Evolutionary conservation across 1,140 invertebrate species (phyloP), one percentile per base, ranked within the genome.

Genomic region (Tetramorium parvispinum): DNA sequence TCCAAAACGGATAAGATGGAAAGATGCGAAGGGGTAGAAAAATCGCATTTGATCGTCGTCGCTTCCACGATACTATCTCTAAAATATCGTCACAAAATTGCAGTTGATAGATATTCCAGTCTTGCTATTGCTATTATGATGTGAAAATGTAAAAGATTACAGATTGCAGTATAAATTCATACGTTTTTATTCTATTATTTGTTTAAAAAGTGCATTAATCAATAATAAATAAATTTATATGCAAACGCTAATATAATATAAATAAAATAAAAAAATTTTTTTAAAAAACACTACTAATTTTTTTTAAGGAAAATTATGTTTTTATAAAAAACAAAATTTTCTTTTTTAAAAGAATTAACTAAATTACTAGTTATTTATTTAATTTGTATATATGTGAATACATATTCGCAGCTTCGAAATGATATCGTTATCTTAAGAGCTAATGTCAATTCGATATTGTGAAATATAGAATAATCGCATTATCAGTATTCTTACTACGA

Each of bases 1-100:
- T 3, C 21, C 1, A 40, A 40, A n/a, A 16, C n/a, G 37, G 18
- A 68, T 49, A 24, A 59, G 53, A 40, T 10, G 53, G n/a, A 46
- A 59, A 21, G 13, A 5, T 43, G 3, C 27, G 11, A 21, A 27
- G 37, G 11, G 46, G 46, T n/a, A 4, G 46, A 53, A 68, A 59
- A 86, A 32, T 70, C 11, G 32, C 43, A 76, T 85, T 85, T 70
- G 32, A 85, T 77, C 32, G 86, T 71, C 10, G 21, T 79, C n/a
- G 16, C 46, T 40, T 78, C 3, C 43, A 68, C 13, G 43, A 51
- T 21, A 37, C 3, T 68, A 21, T 70, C 32, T 66, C 16, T 68
- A 53, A 5, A 70, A 43, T 55, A 79, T 51, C 7, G 65, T 68
- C 24, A 18, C n/a, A 43, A 55, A 81, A 37, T 81, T 82, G 2